Conservation (phyloP, 1,140 invertebrate species). For the Penaeus japonicus region DNA sequence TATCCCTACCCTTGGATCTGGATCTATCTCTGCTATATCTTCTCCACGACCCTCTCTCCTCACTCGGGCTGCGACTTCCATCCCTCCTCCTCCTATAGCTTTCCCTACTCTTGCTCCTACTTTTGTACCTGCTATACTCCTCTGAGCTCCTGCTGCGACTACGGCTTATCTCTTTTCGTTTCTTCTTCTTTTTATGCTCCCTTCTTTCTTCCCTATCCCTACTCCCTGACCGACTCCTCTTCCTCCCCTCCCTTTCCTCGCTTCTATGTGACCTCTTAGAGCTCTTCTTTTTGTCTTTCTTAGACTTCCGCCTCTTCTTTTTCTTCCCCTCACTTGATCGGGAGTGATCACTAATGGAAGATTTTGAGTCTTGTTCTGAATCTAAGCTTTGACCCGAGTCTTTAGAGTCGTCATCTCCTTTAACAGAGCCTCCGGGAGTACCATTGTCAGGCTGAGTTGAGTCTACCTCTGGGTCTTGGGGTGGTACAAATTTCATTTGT, state of each 20-base stretch:
- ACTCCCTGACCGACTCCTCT: conserved; percentile 41
- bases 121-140: conserved; percentile 37
- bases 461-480: conserved; percentile 51
- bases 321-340: conserved; percentile 44
- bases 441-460: conserved; percentile 43
- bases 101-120: conserved; percentile 44
- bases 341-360: conserved; percentile 38
- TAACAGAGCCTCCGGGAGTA: conserved; percentile 32
- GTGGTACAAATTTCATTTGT: conserved; percentile 40
- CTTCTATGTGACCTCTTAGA: background rate
- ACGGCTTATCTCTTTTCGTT: conserved; percentile 46
- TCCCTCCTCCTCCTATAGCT: conserved; percentile 47
- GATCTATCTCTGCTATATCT: conserved; percentile 39
- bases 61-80: conserved; percentile 34
- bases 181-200: conserved; percentile 56
- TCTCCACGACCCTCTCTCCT: conserved; percentile 23
- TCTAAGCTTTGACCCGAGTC: conserved; percentile 37
- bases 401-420: conserved; percentile 31
- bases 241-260: conserved; percentile 30
- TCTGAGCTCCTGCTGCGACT: conserved; percentile 38
- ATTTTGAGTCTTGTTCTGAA: conserved; percentile 46
- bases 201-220: conserved; percentile 46
- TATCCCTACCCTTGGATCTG: background rate
- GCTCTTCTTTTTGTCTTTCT: conserved; percentile 48
- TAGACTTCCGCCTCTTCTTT: conserved; percentile 25